Percentiles rank a stretch among this genome's conserved stretches.
Conservation (phyloP, 2,797 vertebrate genomes). For the Sandelia bainsii region DNA sequence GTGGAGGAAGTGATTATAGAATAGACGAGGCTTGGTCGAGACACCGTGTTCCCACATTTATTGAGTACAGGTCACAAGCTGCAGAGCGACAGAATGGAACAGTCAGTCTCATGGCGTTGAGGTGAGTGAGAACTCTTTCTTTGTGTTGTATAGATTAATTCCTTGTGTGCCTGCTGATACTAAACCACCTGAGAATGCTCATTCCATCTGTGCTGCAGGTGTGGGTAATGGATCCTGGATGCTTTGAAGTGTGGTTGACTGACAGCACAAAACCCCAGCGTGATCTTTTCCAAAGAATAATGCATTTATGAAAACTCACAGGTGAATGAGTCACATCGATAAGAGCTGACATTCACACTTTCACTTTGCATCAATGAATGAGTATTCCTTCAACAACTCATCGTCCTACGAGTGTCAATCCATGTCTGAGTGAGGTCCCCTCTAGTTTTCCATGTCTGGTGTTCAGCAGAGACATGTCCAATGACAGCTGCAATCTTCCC, state of each 20-base stretch:
- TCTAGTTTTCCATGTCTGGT: constrained; percentile 40
- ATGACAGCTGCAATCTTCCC: constrained; percentile 82
- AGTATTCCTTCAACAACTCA: constrained; percentile 2
- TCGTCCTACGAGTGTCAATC: constrained; percentile 2
- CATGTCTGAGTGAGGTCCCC: constrained; percentile 7
- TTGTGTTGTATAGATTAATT: background rate
- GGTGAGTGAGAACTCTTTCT: constrained; percentile 47
- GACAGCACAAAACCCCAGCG: background rate
- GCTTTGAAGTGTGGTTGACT: constrained; percentile 16
- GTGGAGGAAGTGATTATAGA: constrained; percentile 85
- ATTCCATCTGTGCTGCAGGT: constrained; percentile 38
- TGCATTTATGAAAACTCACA: constrained; percentile 31
- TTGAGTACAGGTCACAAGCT: constrained; percentile 60
- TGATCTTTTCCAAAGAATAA: constrained; percentile 12
- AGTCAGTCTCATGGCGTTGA: background rate
- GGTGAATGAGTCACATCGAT: constrained; percentile 11
- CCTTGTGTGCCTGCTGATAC: constrained; percentile 22
- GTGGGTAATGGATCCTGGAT: constrained; percentile 49
- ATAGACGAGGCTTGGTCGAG: constrained; percentile 76
- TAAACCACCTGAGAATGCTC: background rate
- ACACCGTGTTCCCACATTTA: constrained; percentile 71
- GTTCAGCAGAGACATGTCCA: constrained; percentile 72
- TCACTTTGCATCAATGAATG: constrained; percentile 23
- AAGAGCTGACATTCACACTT: background rate
- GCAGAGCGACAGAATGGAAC: constrained; percentile 35